phyloP scores from a whole-genome alignment of 2,888 invertebrate genomes.

The Hetaerina titia region DNA sequence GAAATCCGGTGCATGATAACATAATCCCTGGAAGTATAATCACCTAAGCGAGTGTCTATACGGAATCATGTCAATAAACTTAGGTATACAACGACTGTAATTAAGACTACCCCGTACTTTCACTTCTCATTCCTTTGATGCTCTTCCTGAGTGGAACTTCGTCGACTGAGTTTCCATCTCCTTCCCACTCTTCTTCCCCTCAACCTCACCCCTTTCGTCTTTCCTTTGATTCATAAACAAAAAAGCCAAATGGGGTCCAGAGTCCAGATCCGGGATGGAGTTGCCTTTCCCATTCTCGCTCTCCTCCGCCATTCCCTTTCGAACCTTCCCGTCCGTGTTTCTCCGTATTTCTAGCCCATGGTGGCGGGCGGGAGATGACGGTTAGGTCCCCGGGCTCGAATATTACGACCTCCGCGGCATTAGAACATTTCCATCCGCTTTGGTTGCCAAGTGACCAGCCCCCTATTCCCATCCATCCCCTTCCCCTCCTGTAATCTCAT shows the following conservation, averaged over 20 bases:
- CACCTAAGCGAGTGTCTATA: neutral
- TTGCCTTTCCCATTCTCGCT: neutral
- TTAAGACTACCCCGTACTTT: neutral
- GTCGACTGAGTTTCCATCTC: neutral
- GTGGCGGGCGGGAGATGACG: too few relatives aligned
- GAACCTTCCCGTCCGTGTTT: neutral
- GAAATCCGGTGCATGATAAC: too few relatives aligned
- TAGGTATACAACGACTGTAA: constrained; percentile 22
- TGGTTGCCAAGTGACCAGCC: neutral
- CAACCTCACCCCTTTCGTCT: too few relatives aligned
- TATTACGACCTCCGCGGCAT: too few relatives aligned
- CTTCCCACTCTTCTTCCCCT: neutral
- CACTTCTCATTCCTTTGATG: neutral
- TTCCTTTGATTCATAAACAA: neutral
- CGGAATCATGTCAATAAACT: constrained; percentile 46
- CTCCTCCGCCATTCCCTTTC: neutral
- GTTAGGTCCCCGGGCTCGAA: too few relatives aligned
- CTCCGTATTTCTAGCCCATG: neutral
- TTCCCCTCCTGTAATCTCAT: too few relatives aligned
- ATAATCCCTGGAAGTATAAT: neutral
- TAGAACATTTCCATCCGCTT: neutral
- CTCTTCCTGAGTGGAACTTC: neutral
- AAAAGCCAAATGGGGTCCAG: neutral
- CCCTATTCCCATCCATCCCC: neutral
- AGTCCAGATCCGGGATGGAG: neutral